phyloP scores from a whole-genome alignment of 2,888 invertebrate genomes.

The Caenorhabditis drosophilae region DNA sequence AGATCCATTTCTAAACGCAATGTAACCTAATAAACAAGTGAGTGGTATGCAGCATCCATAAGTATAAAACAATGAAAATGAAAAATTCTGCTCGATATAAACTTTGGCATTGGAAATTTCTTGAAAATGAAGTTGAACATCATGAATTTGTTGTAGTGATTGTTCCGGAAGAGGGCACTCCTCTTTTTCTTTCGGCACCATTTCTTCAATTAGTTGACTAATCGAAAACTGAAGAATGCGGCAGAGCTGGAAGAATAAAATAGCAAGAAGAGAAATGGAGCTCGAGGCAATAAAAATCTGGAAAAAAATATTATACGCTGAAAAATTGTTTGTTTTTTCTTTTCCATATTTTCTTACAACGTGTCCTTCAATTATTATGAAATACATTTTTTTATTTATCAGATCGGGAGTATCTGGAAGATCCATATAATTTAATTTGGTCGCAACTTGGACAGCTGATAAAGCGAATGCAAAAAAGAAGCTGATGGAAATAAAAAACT shows the following conservation, averaged over 20 bases:
- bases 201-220: conserved; percentile 30
- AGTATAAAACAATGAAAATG: conserved; percentile 43
- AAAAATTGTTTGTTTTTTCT: too few species aligned
- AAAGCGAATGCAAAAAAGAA: conserved; percentile 44
- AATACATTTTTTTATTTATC: conserved; percentile 37
- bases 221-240: conserved; percentile 30
- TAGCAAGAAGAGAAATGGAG: conserved; percentile 31
- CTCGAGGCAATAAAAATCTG: conserved; percentile 38
- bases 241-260: conserved; percentile 34
- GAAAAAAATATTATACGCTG: too few species aligned
- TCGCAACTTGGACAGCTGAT: conserved; percentile 44
- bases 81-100: conserved; percentile 42
- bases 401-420: conserved; percentile 46
- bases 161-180: conserved; percentile 41
- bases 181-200: conserved; percentile 40
- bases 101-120: conserved; percentile 44
- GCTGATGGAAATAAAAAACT: conserved; percentile 44
- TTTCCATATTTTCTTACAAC: too few species aligned
- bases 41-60: conserved; percentile 48
- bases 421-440: conserved; percentile 39
- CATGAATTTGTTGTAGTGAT: conserved; percentile 42
- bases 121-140: conserved; percentile 45
- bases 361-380: conserved; percentile 44
- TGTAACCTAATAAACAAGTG: conserved; percentile 33
- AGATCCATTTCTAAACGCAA: conserved; percentile 29